Evolutionary conservation across 35 echinoderm and acorn worm species (phyloP), one percentile per base, ranked within the genome.

Genomic region (Lytechinus variegatus): DNA sequence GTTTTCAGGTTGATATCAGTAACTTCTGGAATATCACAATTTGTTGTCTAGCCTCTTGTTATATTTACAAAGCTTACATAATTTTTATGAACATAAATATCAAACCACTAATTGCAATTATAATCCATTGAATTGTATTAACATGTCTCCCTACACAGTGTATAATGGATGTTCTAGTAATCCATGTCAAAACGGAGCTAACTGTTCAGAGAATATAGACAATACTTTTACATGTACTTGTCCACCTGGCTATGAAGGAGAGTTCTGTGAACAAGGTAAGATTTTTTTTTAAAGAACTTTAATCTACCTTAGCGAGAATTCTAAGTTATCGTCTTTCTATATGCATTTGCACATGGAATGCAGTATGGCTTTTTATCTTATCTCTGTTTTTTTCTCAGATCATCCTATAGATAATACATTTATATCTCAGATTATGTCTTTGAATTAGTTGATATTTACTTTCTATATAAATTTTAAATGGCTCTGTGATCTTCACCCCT

Each of bases 111-210:
- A 44, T 44, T 44, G 33, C 33, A 10, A 71, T 71, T 71, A 13
- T 13, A 71, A 71, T 24, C 19, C 16, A 71, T 71, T 21, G 24
- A 58, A 71, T 71, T 10, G 5, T 71, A 13, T 13, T 71, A 4
- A 71, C 61, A 71, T 71, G 13, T 89, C n/a, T 9, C 33, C 10
- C 27, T 93, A 11, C 5, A 27, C 91, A 93, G 92, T 93, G 5
- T 93, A 93, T n/a, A 57, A 27, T 54, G 92, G 92, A 12, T 96
- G 95, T 87, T 28, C n/a, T 24, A 54, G 54, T 54, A 89, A 96
- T 54, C 97, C 97, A 72, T 97, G 97, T 96, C 95, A 96, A 54
- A 97, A 97, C 91, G 95, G 87, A 28, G 97, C 60, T 24, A 97
- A 92, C 14, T 97, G 97, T 86, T 58, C 86, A 28, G 92, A 97